Evolutionary conservation across 2,113 vertebrate species (phyloP).

Genomic region (Nanger granti): DNA sequence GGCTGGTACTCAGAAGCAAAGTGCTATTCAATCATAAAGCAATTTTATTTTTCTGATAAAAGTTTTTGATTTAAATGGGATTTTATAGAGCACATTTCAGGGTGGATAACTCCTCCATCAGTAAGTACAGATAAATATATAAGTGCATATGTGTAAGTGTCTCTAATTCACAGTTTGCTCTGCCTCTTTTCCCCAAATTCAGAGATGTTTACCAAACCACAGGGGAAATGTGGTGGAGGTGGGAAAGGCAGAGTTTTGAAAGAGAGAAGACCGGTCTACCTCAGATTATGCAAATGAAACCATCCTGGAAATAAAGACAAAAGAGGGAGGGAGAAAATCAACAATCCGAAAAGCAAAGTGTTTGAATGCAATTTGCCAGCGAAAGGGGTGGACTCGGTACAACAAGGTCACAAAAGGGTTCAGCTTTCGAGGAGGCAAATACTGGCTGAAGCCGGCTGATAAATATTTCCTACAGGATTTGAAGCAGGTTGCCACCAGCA

Average conservation of each 20-base stretch:
- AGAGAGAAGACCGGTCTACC: background rate
- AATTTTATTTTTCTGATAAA: slow-evolving; percentile 66
- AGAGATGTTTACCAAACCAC: slow-evolving; percentile 36
- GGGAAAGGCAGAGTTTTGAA: background rate
- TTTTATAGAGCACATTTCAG: slow-evolving; percentile 61
- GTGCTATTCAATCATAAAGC: slow-evolving; percentile 64
- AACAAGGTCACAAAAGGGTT: slow-evolving; percentile 34
- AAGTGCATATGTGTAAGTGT: slow-evolving; percentile 19
- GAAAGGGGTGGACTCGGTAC: background rate
- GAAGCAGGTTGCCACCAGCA: slow-evolving; percentile 62
- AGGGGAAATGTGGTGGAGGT: background rate
- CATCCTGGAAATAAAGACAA: slow-evolving; percentile 22
- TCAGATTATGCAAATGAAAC: slow-evolving; percentile 35
- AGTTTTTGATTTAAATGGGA: slow-evolving; percentile 68
- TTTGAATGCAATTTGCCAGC: background rate
- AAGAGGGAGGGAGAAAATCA: background rate
- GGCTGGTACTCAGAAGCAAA: slow-evolving; percentile 60
- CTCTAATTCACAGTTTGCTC: slow-evolving; percentile 44
- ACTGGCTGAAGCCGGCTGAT: slow-evolving; percentile 30
- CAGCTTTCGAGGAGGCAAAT: background rate
- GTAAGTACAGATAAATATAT: slow-evolving; percentile 34
- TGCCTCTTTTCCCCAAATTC: background rate
- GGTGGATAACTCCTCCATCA: slow-evolving; percentile 16
- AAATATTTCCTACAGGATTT: slow-evolving; percentile 51
- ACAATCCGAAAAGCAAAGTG: slow-evolving; percentile 15